Base-by-base conservation (phyloP, 2,113 vertebrate genomes). In the Helogale parvula region DNA sequence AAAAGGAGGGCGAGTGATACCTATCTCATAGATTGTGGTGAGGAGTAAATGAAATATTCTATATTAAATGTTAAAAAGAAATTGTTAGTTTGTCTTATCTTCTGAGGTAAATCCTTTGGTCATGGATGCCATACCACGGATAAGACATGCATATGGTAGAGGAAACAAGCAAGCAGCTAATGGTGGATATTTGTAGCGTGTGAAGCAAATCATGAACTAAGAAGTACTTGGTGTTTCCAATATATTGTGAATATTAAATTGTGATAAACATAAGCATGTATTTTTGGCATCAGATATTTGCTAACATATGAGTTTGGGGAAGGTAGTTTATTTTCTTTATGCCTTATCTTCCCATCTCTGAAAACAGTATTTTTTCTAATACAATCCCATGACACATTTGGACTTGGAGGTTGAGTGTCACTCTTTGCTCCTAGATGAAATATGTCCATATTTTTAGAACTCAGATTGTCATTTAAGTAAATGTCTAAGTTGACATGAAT, bases 251-350 rank as follows among this genome's bases (percentile, higher is more conserved):
- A 88, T 76, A 71, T 77, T 95, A 83, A 96, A 52, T 25, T 74
- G 14, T 84, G 52, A 93, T 29, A 19, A 81, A 81, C 4, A 17
- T 76, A 88, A 91, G 3, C 13, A 19, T 45, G 27, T 52, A 47
- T 72, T 66, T 88, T 68, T 85, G 45, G 13, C 5, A 74, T 81
- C 2, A 76, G 68, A 54, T 86, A 81, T 92, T 89, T 69, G 33
- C 23, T 85, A 71, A 57, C 29, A 33, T 38, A 16, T n/a, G n/a
- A 8, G 6, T 72, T 95, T 89, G 14, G 11, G 50, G 5, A 87
- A 54, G 33, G 68, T 65, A 47, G 5, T 66, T 88, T 79, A 23
- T 94, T 90, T 84, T 88, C 47, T 93, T 95, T 95, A 41, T 77
- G 27, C 16, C 7, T 92, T 12, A 92, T 29, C 47, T 94, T 65